Evolutionary conservation across 2,888 invertebrate genomes (phyloP).

Genomic region (Apotomis capreana): DNA sequence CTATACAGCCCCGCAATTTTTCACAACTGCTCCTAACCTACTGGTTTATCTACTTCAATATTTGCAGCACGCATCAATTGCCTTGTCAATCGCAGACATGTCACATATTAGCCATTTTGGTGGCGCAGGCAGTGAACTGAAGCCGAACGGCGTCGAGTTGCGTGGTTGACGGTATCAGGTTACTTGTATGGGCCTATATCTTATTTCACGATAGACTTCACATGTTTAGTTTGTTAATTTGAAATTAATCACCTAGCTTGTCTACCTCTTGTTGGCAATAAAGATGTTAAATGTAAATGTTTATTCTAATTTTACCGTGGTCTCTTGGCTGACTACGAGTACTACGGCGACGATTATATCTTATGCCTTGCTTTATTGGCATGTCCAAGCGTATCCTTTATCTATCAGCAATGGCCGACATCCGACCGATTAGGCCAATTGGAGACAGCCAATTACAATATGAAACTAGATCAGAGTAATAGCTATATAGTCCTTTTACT

Average conservation of each 20-base stretch:
- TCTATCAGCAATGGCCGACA: conserved; percentile 24
- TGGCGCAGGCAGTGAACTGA: conserved; percentile 53
- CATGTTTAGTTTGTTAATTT: neutral
- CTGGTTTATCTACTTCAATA: no score
- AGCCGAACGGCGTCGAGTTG: conserved; percentile 68
- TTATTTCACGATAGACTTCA: conserved; percentile 17
- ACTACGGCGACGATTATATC: neutral
- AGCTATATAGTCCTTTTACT: neutral
- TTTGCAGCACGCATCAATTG: neutral
- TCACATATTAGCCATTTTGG: conserved; percentile 11
- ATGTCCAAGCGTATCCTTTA: conserved; percentile 1
- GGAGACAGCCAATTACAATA: conserved; percentile 32
- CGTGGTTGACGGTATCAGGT: conserved; percentile 59
- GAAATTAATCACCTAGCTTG: no score
- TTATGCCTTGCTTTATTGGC: neutral
- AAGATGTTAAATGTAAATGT: no score
- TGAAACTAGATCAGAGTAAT: conserved; percentile 18
- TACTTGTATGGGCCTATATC: conserved; percentile 43
- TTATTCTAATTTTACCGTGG: no score
- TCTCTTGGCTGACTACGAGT: no score
- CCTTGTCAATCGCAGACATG: conserved; percentile 8
- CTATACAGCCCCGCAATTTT: no score
- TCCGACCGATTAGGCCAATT: conserved; percentile 38
- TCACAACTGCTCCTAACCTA: no score
- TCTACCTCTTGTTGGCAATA: no score